Percentiles rank a stretch among this genome's conserved stretches.
Conservation (phyloP, 2,888 invertebrate species). For the Argyra leucocephala region DNA sequence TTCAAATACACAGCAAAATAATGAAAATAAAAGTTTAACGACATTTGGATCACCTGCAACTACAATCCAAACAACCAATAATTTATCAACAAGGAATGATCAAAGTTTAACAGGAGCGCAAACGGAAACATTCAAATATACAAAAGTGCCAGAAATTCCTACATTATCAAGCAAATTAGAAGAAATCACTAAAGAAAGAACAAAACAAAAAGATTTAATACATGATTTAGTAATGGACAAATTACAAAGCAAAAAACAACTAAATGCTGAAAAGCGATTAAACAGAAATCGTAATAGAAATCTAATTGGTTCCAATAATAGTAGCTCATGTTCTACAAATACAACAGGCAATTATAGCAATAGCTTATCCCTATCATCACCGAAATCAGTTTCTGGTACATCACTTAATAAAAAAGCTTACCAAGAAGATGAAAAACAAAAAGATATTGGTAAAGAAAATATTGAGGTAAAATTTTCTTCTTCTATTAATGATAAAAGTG, state of each 20-base stretch:
- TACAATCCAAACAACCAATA: slow-evolving; percentile 33
- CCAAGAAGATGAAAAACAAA: background rate
- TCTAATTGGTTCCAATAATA: slow-evolving; percentile 34
- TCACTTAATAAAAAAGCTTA: background rate
- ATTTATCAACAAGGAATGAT: background rate
- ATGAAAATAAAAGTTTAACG: slow-evolving; percentile 21
- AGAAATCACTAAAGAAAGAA: slow-evolving; percentile 67
- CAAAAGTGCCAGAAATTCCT: slow-evolving; percentile 43
- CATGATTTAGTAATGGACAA: slow-evolving; percentile 75
- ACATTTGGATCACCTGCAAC: slow-evolving; percentile 18
- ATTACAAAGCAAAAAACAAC: slow-evolving; percentile 57
- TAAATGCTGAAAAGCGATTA: slow-evolving; percentile 51
- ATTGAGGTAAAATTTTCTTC: background rate
- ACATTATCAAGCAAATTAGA: slow-evolving; percentile 60
- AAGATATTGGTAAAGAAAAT: background rate
- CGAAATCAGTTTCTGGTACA: background rate
- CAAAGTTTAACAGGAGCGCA: background rate
- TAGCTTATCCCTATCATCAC: background rate
- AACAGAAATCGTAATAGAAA: slow-evolving; percentile 51
- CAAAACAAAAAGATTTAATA: slow-evolving; percentile 73
- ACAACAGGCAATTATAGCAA: background rate
- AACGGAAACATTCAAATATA: background rate
- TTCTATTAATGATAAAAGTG: background rate
- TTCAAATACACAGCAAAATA: background rate
- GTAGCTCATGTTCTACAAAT: slow-evolving; percentile 21